These are phyloP conservation scores for Eucriotettix oculatus DNA, from an alignment of 2,888 invertebrate species.

Conservation along the genomic window DNA sequence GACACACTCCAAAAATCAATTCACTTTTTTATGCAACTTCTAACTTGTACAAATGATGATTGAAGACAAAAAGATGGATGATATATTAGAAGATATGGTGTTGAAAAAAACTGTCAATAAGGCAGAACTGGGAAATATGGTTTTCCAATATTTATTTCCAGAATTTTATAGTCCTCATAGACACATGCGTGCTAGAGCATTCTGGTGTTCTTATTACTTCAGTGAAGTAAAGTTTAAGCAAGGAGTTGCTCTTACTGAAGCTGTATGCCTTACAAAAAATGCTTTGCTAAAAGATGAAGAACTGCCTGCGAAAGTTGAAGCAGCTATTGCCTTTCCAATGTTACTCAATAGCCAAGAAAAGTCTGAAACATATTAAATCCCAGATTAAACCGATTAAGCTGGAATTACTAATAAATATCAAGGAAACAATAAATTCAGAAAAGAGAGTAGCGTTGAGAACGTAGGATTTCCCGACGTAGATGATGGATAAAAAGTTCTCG, in stretches of 20 bases:
- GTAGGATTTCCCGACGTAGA: too few relatives aligned
- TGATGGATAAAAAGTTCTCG: too few relatives aligned
- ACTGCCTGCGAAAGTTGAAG: constrained; percentile 91
- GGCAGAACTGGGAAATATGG: constrained; percentile 81
- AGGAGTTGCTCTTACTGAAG: constrained; percentile 60
- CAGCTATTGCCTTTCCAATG: constrained; percentile 87
- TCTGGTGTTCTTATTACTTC: constrained; percentile 89
- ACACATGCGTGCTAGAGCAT: constrained; percentile 85
- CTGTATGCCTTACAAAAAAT: constrained; percentile 59
- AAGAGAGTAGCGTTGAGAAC: too few relatives aligned
- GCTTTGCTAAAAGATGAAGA: constrained; percentile 75
- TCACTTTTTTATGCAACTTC: constrained; percentile 75
- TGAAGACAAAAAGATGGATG: constrained; percentile 85
- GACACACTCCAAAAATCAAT: constrained; percentile 88
- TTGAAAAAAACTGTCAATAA: constrained; percentile 84
- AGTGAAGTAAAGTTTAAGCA: constrained; percentile 73
- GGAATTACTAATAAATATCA: constrained; percentile 76
- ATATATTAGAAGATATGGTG: constrained; percentile 81
- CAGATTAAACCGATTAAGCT: constrained; percentile 66
- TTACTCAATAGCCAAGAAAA: constrained; percentile 66
- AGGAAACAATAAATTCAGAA: constrained; percentile 93
- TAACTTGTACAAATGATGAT: constrained; percentile 45
- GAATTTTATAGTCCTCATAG: constrained; percentile 73
- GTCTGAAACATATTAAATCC: constrained; percentile 33
- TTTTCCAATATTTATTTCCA: constrained; percentile 84